Conservation (phyloP, 2,797 vertebrate species). For the Cirrhinus molitorella region DNA sequence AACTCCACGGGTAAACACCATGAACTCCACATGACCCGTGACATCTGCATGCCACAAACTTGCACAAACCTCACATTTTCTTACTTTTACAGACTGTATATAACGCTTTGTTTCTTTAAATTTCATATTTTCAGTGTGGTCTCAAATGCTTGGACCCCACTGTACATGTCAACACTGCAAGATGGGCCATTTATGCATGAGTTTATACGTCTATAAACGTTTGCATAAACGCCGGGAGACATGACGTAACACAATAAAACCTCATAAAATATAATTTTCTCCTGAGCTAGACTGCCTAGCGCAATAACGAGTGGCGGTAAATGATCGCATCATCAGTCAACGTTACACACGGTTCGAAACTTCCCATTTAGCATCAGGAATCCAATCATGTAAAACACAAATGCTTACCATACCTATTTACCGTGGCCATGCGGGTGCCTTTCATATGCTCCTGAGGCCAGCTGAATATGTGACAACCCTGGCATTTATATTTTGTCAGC, state of each 20-base stretch:
- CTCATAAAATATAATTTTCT: slow-evolving; percentile 22
- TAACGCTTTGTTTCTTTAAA: neutral
- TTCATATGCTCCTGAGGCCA: slow-evolving; percentile 41
- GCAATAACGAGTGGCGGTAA: neutral
- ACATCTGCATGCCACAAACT: neutral
- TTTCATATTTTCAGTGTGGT: neutral
- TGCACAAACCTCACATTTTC: neutral
- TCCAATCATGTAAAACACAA: slow-evolving; percentile 41
- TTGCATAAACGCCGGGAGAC: slow-evolving; percentile 28
- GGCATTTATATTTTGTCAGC: slow-evolving; percentile 51
- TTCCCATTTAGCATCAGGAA: slow-evolving; percentile 16
- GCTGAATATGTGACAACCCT: slow-evolving; percentile 39
- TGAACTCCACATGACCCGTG: neutral
- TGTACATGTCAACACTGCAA: neutral
- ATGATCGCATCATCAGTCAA: slow-evolving; percentile 31
- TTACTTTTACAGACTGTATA: neutral
- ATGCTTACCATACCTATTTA: slow-evolving; percentile 35
- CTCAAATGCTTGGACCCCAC: neutral
- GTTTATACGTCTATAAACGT: slow-evolving; percentile 34
- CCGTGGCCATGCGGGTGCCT: slow-evolving; percentile 10
- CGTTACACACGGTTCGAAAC: neutral
- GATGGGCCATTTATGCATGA: neutral
- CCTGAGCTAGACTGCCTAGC: slow-evolving; percentile 11
- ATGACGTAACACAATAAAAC: slow-evolving; percentile 39
- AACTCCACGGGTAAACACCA: neutral